Conservation (phyloP, 1,140 invertebrate genomes). For the Caenorhabditis briggsae region DNA sequence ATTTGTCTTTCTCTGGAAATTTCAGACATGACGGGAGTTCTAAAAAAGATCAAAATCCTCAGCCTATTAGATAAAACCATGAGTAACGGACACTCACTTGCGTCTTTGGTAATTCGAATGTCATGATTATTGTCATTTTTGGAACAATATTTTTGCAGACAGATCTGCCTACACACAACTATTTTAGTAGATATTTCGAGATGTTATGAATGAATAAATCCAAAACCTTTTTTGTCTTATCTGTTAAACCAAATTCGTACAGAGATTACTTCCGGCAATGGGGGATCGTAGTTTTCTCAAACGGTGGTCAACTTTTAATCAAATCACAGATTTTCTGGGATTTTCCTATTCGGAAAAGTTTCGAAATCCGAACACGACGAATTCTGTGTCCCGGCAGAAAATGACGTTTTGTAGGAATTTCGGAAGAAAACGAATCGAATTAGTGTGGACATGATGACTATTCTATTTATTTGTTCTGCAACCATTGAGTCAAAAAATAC, state of each 20-base stretch:
- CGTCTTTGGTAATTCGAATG: not conserved
- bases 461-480: constrained; percentile 29
- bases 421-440: constrained; percentile 1
- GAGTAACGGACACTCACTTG: not conserved
- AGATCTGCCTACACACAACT: not conserved
- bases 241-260: not conserved
- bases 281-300: not conserved
- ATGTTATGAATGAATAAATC: not conserved
- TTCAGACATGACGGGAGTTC: not conserved
- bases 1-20: not conserved
- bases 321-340: not conserved
- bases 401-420: not conserved
- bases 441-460: constrained; percentile 43
- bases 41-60: not conserved
- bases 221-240: too few relatives aligned
- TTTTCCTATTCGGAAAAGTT: not conserved
- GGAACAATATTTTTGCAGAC: not conserved
- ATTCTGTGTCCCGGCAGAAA: constrained; percentile 28
- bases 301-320: not conserved
- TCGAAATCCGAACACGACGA: constrained; percentile 11
- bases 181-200: not conserved
- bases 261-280: not conserved
- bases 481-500: constrained; percentile 40
- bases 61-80: not conserved
- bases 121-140: constrained; percentile 9